Evolutionary conservation across 92 coral and sea anemone genomes (phyloP).

Genomic region (Phenganax stokvisi): DNA sequence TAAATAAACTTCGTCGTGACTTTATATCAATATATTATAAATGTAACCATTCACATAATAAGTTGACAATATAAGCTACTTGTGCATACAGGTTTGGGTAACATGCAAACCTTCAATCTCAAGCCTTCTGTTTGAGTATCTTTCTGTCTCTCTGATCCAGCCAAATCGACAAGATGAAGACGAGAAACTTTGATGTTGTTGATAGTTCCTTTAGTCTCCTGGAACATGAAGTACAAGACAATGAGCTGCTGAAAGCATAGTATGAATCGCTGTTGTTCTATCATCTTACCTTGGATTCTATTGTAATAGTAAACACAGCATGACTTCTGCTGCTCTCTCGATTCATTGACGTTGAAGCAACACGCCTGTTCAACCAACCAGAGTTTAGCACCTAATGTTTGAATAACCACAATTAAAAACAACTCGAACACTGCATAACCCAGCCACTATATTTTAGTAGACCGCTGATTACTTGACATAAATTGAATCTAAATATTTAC

Average conservation of each 20-base stretch:
- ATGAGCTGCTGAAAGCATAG: background rate
- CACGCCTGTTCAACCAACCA: slow-evolving; percentile 96
- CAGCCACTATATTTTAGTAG: too few relatives aligned
- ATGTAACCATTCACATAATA: background rate
- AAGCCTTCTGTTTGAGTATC: slow-evolving; percentile 96
- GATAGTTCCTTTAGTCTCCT: slow-evolving; percentile 88
- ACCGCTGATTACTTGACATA: too few relatives aligned
- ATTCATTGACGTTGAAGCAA: slow-evolving; percentile 97
- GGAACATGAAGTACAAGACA: background rate
- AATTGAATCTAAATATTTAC: too few relatives aligned
- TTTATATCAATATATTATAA: too few relatives aligned
- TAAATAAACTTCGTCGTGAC: background rate
- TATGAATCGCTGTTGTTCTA: background rate
- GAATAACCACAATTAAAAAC: background rate
- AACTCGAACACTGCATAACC: too few relatives aligned
- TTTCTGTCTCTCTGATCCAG: slow-evolving; percentile 96
- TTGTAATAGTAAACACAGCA: slow-evolving; percentile 90
- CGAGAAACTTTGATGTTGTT: slow-evolving; percentile 93
- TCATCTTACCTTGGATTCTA: slow-evolving; percentile 79
- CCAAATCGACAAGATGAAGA: slow-evolving; percentile 86
- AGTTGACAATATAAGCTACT: background rate
- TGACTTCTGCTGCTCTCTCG: slow-evolving; percentile 98
- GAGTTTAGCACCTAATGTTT: slow-evolving; percentile 83
- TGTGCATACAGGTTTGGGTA: background rate
- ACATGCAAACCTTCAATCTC: slow-evolving; percentile 67